Percentiles rank a stretch among this genome's conserved stretches.
Conservation (phyloP, 2,113 vertebrate genomes). For the Lophochroa leadbeateri region DNA sequence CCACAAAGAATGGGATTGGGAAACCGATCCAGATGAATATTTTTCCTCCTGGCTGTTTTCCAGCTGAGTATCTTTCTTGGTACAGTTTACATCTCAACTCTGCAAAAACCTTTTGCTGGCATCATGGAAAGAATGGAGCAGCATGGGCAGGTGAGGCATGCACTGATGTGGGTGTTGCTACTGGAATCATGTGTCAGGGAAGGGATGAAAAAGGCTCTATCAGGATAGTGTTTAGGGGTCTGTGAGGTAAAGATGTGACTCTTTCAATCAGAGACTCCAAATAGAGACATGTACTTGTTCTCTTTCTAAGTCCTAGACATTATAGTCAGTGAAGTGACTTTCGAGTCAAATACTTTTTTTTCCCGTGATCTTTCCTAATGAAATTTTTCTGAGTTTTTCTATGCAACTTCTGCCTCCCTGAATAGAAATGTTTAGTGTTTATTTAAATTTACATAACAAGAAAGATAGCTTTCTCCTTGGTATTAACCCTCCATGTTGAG, state of each 20-base stretch:
- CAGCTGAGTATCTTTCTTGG: neutral
- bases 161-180: neutral
- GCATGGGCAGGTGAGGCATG: neutral
- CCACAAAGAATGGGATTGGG: neutral
- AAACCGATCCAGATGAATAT: neutral
- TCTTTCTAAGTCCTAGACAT: neutral
- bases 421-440: neutral
- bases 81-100: neutral
- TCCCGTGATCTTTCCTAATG: neutral
- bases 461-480: neutral
- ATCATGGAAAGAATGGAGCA: neutral
- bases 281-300: neutral
- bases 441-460: neutral
- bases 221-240: neutral
- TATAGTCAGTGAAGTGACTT: neutral
- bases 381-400: neutral
- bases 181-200: neutral
- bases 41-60: neutral
- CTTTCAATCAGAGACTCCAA: neutral
- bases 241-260: neutral
- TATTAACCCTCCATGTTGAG: neutral
- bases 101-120: neutral
- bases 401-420: neutral
- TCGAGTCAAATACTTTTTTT: neutral
- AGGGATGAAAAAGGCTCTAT: neutral